phyloP scores from a whole-genome alignment of 2,797 vertebrate genomes.

The Pyrocephalus nanus region DNA sequence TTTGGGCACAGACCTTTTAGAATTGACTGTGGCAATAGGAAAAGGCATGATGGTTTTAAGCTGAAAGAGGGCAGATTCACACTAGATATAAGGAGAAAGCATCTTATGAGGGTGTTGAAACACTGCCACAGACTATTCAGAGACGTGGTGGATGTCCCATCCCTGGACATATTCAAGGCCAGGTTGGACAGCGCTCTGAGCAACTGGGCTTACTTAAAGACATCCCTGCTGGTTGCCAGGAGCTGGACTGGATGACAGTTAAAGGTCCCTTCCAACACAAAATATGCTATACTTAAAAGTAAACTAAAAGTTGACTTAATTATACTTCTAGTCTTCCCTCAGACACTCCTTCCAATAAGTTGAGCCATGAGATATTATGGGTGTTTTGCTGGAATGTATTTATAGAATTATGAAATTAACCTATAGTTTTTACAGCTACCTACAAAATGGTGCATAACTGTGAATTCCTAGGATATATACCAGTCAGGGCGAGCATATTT shows the following conservation, averaged over 20 bases:
- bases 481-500: not conserved
- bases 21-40: no score
- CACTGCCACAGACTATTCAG: not conserved
- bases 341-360: not conserved
- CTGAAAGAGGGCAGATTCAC: not conserved
- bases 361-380: not conserved
- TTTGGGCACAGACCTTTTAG: rapidly evolving
- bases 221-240: not conserved
- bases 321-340: not conserved
- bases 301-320: not conserved
- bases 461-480: not conserved
- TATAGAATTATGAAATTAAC: not conserved
- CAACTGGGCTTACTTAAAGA: no score
- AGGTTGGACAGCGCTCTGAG: not conserved
- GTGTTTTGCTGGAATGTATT: not conserved
- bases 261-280: not conserved
- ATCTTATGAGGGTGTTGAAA: not conserved
- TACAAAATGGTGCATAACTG: not conserved
- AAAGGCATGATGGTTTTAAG: not conserved
- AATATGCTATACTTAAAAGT: no score
- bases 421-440: not conserved
- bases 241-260: not conserved
- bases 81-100: rapidly evolving
- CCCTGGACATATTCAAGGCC: not conserved
- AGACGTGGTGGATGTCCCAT: not conserved